These are phyloP conservation scores for Conger conger DNA, from an alignment of 2,113 vertebrate genomes.

Conservation along the genomic window DNA sequence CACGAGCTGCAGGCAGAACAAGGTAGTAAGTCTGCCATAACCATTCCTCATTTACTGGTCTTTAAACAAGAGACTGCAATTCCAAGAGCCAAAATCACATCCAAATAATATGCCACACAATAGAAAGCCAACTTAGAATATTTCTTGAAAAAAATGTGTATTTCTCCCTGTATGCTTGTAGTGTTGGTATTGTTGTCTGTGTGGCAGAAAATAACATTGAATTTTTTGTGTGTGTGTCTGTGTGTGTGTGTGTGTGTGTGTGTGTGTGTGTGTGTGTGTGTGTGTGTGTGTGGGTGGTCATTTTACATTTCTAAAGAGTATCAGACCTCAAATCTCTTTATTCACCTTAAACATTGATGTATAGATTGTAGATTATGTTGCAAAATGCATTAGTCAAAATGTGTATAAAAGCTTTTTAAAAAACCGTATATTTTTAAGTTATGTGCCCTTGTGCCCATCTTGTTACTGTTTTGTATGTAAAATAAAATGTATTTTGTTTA, in stretches of 20 bases:
- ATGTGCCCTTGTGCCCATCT: constrained; percentile 57
- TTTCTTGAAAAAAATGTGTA: not conserved
- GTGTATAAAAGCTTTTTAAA: not conserved
- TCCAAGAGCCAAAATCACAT: not conserved
- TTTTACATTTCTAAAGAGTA: not conserved
- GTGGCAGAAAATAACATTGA: not conserved
- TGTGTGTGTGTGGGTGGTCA: too few relatives aligned
- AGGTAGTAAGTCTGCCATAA: not conserved
- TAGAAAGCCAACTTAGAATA: not conserved
- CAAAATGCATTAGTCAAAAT: not conserved
- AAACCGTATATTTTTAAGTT: constrained; percentile 51
- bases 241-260: not conserved
- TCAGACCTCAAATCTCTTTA: not conserved
- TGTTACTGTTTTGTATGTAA: constrained; percentile 52
- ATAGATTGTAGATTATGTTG: constrained; percentile 13
- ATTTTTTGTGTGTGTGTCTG: not conserved
- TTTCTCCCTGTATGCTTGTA: constrained; percentile 2
- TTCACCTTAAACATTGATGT: constrained; percentile 15
- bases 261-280: not conserved
- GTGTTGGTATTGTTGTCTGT: not conserved
- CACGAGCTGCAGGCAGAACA: not conserved
- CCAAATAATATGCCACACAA: not conserved
- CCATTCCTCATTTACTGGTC: not conserved
- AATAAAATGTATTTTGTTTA: constrained; percentile 49
- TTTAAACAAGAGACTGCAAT: not conserved